Base-by-base conservation (phyloP, 1,140 invertebrate genomes). In the Hesperophylax magnus region DNA sequence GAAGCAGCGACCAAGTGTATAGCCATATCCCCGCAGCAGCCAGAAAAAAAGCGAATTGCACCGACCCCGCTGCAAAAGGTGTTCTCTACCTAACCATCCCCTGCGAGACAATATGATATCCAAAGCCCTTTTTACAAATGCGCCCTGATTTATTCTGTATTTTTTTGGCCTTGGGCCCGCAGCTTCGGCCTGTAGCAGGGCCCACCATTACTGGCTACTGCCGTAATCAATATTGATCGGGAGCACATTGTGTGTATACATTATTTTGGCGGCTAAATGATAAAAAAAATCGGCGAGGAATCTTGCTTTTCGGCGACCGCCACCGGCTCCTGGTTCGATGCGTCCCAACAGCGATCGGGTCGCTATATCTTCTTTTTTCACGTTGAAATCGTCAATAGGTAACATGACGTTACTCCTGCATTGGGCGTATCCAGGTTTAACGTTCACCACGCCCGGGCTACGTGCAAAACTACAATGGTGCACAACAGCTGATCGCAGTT, bases 161-260 rank as follows among this genome's bases (percentile, higher is more conserved):
- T 52, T 47, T 47, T 20, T 47, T 71, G 17, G 17, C 81, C 71
- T 78, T 75, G 58, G 31, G 58, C 56, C 58, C 61, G 77, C 81
- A 63, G 72, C 53, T 34, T 53, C 22, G 61, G 22, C 39, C 71
- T 58, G 77, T 39, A 53, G 14, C 78, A 47, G 65, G 67, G 24
- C 18, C 67, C 78, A 53, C 78, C 53, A 67, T 77, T 67, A 72
- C 76, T 54, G 71, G 61, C 78, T 80, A 79, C 78, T 58, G 74
- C 60, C 67, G 77, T 79, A 83, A 83, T 83, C 82, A 83, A 83
- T 83, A 83, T 83, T 81, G 82, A 83, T 83, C 82, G 79, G 79
- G 54, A 81, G 58, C 82, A 81, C 82, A 81, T 80, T 81, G 71
- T 75, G 71, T 75, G 71, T 75, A 75, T 75, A 75, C 71, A 75